A percentile compares a stretch with the other conserved stretches of the same genome.
Evolutionary conservation across 2,113 vertebrate species (phyloP).

Genomic region (Silurus glanis): DNA sequence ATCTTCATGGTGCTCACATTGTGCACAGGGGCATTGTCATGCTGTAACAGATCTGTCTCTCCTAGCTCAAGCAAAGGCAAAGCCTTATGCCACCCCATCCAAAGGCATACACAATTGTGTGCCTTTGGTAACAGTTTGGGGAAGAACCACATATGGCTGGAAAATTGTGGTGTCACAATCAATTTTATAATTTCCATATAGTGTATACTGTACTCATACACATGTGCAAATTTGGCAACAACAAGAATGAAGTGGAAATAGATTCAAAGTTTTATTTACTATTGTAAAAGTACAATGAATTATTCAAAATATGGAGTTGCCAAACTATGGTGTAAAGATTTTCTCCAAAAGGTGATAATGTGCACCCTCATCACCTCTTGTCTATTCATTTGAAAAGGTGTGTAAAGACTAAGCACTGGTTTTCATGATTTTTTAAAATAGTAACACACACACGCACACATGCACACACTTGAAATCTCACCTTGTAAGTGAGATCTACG

Average conservation of each 20-base stretch:
- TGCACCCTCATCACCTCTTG: background rate
- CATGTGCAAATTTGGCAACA: background rate
- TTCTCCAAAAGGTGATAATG: conserved; percentile 2
- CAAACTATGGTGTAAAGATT: background rate
- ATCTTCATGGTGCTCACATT: too few relatives aligned
- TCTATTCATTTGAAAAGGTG: conserved; percentile 9
- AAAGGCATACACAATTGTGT: too few relatives aligned
- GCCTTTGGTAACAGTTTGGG: too few relatives aligned
- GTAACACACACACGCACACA: background rate
- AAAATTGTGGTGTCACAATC: too few relatives aligned
- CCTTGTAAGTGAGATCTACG: background rate
- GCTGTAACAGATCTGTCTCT: too few relatives aligned
- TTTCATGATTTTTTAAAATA: conserved; percentile 6
- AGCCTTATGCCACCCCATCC: too few relatives aligned
- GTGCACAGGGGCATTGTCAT: too few relatives aligned
- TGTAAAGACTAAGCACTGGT: background rate
- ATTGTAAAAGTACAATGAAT: background rate
- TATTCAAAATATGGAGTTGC: background rate
- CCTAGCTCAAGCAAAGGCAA: too few relatives aligned
- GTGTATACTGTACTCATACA: background rate
- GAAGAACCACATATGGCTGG: too few relatives aligned
- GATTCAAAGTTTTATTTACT: background rate
- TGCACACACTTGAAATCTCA: background rate
- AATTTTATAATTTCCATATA: too few relatives aligned
- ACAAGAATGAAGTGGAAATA: background rate